These are phyloP conservation scores for Caenorhabditis plicata DNA, from an alignment of 2,888 invertebrate species.

Conservation along the genomic window DNA sequence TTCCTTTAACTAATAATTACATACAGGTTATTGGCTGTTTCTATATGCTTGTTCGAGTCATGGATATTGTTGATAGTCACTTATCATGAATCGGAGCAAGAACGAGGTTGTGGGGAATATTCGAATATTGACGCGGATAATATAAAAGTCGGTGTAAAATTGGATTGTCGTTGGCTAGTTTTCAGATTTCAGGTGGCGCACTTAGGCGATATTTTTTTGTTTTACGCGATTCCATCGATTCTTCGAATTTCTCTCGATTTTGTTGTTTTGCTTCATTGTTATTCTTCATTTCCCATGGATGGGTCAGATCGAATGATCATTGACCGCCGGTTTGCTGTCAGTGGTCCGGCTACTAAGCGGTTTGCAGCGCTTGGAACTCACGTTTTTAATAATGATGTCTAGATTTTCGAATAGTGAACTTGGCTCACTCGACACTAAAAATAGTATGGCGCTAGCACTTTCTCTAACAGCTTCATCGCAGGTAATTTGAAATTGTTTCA, in stretches of 20 bases:
- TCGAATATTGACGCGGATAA: conserved; percentile 6
- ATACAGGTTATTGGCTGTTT: conserved; percentile 39
- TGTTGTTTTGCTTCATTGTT: conserved; percentile 56
- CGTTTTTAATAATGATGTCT: background rate
- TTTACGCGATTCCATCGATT: conserved; percentile 57
- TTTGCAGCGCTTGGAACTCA: background rate
- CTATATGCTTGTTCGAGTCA: conserved; percentile 40
- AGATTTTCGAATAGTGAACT: conserved; percentile 19
- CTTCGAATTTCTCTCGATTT: conserved; percentile 55
- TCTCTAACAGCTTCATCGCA: conserved; percentile 32
- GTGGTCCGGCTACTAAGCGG: conserved; percentile 30
- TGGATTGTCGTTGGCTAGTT: background rate
- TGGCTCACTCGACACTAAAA: conserved; percentile 17
- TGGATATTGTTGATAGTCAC: conserved; percentile 55
- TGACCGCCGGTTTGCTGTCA: conserved; percentile 39
- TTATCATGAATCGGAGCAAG: conserved; percentile 41
- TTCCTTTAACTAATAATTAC: background rate
- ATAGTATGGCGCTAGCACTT: conserved; percentile 35
- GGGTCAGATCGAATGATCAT: conserved; percentile 27
- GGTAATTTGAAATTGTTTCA: conserved; percentile 5
- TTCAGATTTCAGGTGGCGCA: conserved; percentile 51
- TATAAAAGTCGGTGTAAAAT: conserved; percentile 18
- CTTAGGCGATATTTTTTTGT: conserved; percentile 53
- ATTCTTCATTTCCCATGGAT: conserved; percentile 41
- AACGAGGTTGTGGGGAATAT: conserved; percentile 24